A percentile compares a stretch with the other conserved stretches of the same genome.
Evolutionary conservation across 2,113 vertebrate genomes (phyloP).

Genomic region (cattle (Bos taurus)): DNA sequence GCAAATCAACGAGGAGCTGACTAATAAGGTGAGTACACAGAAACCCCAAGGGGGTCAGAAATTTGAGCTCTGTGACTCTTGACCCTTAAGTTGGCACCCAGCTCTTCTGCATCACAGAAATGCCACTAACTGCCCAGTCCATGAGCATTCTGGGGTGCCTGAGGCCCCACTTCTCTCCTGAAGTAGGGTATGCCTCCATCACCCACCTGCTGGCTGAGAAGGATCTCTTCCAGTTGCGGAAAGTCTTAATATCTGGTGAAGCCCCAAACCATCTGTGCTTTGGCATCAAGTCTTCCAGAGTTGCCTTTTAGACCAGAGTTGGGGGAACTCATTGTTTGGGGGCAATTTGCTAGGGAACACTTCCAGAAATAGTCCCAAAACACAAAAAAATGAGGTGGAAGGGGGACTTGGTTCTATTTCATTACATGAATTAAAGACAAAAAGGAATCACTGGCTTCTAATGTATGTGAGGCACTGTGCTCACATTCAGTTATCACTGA

Average conservation of each 20-base stretch:
- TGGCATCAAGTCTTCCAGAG: neutral
- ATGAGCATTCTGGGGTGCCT: neutral
- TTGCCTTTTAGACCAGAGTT: neutral
- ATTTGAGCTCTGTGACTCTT: neutral
- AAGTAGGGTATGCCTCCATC: neutral
- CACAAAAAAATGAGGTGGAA: neutral
- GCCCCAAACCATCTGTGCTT: neutral
- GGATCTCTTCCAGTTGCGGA: neutral
- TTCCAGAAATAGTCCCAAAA: slow-evolving; percentile 11
- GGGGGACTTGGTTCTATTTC: neutral
- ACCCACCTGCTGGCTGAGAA: neutral
- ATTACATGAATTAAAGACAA: neutral
- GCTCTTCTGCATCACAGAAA: neutral
- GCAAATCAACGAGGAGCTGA: slow-evolving; percentile 60
- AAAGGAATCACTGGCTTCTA: neutral
- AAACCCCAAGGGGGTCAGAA: neutral
- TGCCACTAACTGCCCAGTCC: neutral
- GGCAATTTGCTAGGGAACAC: neutral
- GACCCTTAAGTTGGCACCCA: neutral
- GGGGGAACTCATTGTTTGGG: neutral
- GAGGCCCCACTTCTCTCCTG: neutral
- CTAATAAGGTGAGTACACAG: slow-evolving; percentile 46
- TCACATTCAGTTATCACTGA: neutral
- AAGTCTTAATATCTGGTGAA: neutral
- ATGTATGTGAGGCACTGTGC: neutral